These are phyloP conservation scores for Mobula birostris DNA, from an alignment of 2,113 vertebrate genomes.

Conservation along the genomic window DNA sequence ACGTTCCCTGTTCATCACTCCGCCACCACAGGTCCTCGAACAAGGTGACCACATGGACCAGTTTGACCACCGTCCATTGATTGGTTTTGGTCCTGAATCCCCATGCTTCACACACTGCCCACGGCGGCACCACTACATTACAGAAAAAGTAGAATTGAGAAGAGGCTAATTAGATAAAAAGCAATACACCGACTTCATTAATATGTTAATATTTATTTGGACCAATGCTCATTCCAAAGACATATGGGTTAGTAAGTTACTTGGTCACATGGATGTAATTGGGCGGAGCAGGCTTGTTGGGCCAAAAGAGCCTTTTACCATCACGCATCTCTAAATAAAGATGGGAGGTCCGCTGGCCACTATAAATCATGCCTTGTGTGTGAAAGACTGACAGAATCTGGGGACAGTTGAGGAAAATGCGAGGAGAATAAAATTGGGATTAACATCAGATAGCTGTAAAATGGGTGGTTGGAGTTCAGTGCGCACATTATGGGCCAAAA, in stretches of 20 bases:
- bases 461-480: no score
- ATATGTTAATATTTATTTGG: neutral
- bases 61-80: constrained; percentile 72
- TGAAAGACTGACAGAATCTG: no score
- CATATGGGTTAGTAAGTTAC: no score
- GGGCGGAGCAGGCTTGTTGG: no score
- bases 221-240: neutral
- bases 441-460: neutral
- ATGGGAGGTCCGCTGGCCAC: no score
- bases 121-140: constrained; percentile 74
- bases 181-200: neutral
- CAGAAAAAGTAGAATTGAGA: neutral
- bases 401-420: no score
- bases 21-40: constrained; percentile 76
- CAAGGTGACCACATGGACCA: constrained; percentile 79
- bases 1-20: constrained; percentile 69
- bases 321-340: no score
- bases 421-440: no score
- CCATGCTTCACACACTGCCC: constrained; percentile 80
- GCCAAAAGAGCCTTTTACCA: no score
- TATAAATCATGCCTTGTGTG: no score
- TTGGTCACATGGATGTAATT: no score
- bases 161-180: neutral
- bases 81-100: constrained; percentile 68
- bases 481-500: no score